Conservation (phyloP, 92 coral and sea anemone species). For the Epizoanthus ramosus region DNA sequence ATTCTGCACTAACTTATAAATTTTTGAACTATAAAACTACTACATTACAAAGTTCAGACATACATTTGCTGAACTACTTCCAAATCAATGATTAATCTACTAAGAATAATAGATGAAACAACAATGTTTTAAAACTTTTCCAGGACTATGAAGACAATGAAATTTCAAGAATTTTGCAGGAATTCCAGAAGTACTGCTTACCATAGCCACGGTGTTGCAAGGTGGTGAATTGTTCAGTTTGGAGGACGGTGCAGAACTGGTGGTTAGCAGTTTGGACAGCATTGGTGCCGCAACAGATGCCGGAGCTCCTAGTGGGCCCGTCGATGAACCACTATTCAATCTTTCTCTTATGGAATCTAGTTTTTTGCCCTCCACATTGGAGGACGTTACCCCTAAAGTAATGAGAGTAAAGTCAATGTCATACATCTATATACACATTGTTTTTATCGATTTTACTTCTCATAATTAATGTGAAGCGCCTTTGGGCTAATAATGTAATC, state of each 20-base stretch:
- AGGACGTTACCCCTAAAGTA: conserved; percentile 75
- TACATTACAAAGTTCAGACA: no score
- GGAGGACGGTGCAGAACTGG: conserved; percentile 52
- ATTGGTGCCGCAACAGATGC: conserved; percentile 84
- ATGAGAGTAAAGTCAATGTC: conserved; percentile 9
- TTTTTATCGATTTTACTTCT: no score
- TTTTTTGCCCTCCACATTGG: conserved; percentile 77
- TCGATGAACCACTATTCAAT: conserved; percentile 41
- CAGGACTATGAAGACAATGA: not conserved
- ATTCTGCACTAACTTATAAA: no score
- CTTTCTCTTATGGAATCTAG: conserved; percentile 91
- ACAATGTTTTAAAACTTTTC: not conserved
- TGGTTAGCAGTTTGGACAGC: conserved; percentile 82
- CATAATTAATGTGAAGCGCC: no score
- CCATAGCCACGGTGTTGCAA: conserved; percentile 52
- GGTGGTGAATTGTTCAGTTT: conserved; percentile 37
- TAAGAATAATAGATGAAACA: not conserved
- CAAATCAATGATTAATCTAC: no score
- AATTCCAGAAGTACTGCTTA: not conserved
- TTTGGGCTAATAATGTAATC: no score
- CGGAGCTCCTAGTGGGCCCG: conserved; percentile 62
- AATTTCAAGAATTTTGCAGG: not conserved
- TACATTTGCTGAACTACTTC: no score
- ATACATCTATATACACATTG: no score
- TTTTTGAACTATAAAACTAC: no score